Evolutionary conservation across 2,797 vertebrate species (phyloP).

Genomic region (Sebastes taczanowskii): DNA sequence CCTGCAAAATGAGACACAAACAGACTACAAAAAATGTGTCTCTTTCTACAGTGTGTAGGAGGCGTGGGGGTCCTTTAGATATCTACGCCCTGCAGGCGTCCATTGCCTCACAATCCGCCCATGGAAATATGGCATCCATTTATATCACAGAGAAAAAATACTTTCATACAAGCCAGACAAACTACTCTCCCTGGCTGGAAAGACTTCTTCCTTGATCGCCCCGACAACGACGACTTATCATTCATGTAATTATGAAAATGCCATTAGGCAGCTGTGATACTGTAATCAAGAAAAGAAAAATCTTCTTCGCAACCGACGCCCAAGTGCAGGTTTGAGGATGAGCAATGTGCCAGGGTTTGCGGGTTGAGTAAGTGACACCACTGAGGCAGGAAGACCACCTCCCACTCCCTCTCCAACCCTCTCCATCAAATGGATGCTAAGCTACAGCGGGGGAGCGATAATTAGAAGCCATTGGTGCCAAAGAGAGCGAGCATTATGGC

Average conservation of each 20-base stretch:
- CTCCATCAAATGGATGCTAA: conserved; percentile 38
- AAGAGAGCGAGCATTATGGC: conserved; percentile 45
- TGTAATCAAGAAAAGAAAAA: conserved; percentile 38
- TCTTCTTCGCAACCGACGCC: conserved; percentile 17
- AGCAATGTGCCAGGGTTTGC: conserved; percentile 6
- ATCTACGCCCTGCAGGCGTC: neutral
- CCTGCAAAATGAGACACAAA: neutral
- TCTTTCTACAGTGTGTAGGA: neutral
- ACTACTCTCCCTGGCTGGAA: conserved; percentile 8
- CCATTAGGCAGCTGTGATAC: conserved; percentile 68
- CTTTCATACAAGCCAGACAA: neutral
- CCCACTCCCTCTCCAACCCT: neutral
- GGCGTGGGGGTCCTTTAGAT: neutral
- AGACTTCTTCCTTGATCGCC: conserved; percentile 34
- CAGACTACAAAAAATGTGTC: neutral
- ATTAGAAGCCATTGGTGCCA: conserved; percentile 57
- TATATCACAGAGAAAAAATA: conserved; percentile 2
- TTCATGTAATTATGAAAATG: conserved; percentile 50
- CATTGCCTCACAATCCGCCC: neutral
- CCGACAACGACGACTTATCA: conserved; percentile 54
- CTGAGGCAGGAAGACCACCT: conserved; percentile 37
- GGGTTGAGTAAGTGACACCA: conserved; percentile 27
- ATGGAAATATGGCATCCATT: neutral
- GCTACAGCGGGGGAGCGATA: conserved; percentile 39
- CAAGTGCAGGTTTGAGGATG: conserved; percentile 15